Evolutionary conservation across 2,888 invertebrate genomes (phyloP).

Genomic region (Tipula unca): DNA sequence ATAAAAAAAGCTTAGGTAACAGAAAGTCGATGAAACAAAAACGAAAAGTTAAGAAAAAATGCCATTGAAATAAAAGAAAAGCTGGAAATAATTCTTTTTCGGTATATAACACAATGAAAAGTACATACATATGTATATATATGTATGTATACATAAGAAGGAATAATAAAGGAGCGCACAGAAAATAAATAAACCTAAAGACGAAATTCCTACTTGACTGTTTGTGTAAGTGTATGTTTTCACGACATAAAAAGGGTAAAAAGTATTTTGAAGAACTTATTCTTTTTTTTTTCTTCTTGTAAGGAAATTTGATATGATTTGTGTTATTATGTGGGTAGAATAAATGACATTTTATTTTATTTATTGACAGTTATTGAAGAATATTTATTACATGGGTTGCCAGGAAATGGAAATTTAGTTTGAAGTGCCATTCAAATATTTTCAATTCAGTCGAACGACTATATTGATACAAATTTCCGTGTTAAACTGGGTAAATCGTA

Average conservation of each 20-base stretch:
- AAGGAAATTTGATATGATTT: not conserved
- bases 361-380: not conserved
- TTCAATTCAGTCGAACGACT: not conserved
- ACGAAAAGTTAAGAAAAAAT: not conserved
- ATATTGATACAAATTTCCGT: not conserved
- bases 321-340: not conserved
- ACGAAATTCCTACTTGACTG: not conserved
- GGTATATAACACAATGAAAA: not conserved
- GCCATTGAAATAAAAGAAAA: not conserved
- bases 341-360: not conserved
- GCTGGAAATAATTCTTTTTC: not conserved
- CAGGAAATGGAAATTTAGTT: not conserved
- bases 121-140: not conserved
- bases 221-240: not conserved
- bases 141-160: not conserved
- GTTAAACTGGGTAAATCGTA: not conserved
- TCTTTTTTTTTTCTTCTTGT: not conserved
- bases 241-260: not conserved
- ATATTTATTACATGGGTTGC: not conserved
- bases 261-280: not conserved
- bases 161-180: not conserved
- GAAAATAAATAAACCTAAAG: not conserved
- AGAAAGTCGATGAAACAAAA: slow-evolving; percentile 8
- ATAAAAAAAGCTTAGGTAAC: not conserved
- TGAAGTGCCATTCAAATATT: not conserved